Evolutionary conservation across 2,113 vertebrate genomes (phyloP), one percentile per base, ranked within the genome.

Genomic region (Chrysochloris asiatica): DNA sequence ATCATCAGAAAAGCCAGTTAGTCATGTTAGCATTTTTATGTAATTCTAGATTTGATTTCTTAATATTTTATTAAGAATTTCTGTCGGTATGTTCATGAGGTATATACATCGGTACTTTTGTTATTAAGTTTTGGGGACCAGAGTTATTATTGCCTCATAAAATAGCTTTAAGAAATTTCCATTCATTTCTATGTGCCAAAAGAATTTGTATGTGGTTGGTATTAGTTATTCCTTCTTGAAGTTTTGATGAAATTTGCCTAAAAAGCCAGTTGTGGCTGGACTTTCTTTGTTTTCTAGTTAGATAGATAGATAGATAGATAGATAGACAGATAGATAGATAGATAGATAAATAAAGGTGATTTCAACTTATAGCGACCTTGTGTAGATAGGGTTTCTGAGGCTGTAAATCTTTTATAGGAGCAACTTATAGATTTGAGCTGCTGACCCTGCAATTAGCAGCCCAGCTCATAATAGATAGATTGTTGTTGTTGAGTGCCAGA

Each of bases 191-290:
- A 19, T 73, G 89, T 93, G 28, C 47, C 19, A 52, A 76, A 86
- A 54, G 16, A 43, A 56, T 45, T 92, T 65, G 0, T 65, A 24
- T 89, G 4, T 85, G n/a, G 14, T 75, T 88, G 83, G 21, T 69
- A 33, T 67, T 65, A 77, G 33, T 67, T 6, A 36, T 83, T 82
- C 33, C 81, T 87, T 61, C 81, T 90, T 86, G 33, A 54, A 56
- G 36, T 8, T 88, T 88, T 88, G 26, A 67, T 77, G 88, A 92
- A 90, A 90, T 65, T 85, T 92, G 89, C 22, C 36, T 59, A 28
- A 95, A 56, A 89, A 79, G 33, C 43, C 48, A 36, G 71, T 17
- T 80, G 47, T 10, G 2, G 26, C 30, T 88, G 50, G 43, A 75
- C 3, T 82, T 84, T 52, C 50, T 52, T n/a, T n/a, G 5, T 72